Evolutionary conservation across 2,797 vertebrate genomes (phyloP).

Genomic region (Catostomus latipinnis): DNA sequence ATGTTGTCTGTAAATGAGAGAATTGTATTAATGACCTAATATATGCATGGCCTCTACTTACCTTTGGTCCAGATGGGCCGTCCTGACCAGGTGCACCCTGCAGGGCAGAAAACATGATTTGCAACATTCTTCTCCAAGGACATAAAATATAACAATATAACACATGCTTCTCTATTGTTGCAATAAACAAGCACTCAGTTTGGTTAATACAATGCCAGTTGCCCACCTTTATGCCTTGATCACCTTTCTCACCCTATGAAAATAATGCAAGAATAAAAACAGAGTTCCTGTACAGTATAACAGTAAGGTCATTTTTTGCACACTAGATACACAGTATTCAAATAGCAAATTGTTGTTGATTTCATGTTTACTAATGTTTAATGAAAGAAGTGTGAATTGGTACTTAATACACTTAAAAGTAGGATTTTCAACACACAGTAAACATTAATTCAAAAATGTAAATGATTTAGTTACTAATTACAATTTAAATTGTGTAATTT

Average conservation of each 20-base stretch:
- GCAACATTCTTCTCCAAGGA: too few species aligned
- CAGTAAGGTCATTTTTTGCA: neutral
- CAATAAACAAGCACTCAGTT: neutral
- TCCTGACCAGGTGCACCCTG: slow-evolving; percentile 85
- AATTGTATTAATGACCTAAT: neutral
- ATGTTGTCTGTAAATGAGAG: neutral
- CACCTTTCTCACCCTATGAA: slow-evolving; percentile 75
- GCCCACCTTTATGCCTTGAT: slow-evolving; percentile 73
- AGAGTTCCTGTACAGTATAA: neutral
- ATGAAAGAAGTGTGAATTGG: too few species aligned
- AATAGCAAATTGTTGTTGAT: too few species aligned
- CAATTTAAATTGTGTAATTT: too few species aligned
- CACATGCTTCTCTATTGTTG: too few species aligned
- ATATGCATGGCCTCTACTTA: slow-evolving; percentile 57
- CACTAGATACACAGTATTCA: neutral
- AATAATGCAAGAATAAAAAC: slow-evolving; percentile 12
- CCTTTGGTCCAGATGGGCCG: slow-evolving; percentile 83
- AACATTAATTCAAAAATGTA: too few species aligned
- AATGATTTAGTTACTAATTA: too few species aligned
- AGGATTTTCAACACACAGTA: too few species aligned
- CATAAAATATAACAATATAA: too few species aligned
- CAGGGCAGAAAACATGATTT: neutral
- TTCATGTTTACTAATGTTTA: too few species aligned
- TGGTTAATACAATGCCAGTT: neutral
- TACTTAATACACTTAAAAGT: too few species aligned